phyloP scores from a whole-genome alignment of 2,888 invertebrate species.

The Linyphia triangularis region DNA sequence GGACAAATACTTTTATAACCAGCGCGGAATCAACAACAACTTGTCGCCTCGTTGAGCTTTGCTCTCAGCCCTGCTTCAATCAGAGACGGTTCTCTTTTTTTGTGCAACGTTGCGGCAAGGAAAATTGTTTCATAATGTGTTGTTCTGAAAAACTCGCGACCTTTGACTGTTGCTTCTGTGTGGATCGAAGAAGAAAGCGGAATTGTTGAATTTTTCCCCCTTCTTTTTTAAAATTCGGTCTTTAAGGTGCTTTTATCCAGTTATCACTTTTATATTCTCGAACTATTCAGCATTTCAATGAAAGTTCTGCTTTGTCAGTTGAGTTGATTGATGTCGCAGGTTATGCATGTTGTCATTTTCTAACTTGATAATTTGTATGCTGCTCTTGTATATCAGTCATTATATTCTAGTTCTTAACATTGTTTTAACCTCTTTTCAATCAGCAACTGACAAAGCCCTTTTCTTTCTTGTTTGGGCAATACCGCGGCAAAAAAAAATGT shows the following conservation, averaged over 20 bases:
- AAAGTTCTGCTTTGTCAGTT: no score
- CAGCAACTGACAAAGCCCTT: no score
- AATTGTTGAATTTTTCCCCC: background rate
- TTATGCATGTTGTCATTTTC: no score
- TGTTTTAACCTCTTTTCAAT: no score
- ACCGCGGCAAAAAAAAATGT: constrained; percentile 20
- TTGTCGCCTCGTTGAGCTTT: constrained; percentile 58
- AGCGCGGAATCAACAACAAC: constrained; percentile 68
- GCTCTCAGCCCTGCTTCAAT: background rate
- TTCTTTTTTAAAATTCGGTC: background rate
- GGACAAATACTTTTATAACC: constrained; percentile 43
- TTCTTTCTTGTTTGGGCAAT: background rate
- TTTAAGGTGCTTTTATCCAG: background rate
- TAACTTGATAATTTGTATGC: no score
- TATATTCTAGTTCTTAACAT: no score
- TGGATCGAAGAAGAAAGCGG: background rate
- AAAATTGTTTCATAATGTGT: constrained; percentile 61
- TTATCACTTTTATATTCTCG: background rate
- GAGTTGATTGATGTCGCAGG: no score
- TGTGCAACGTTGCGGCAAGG: constrained; percentile 18
- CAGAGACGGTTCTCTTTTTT: background rate
- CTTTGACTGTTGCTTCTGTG: constrained; percentile 31
- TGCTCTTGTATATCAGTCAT: no score
- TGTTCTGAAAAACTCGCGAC: constrained; percentile 27
- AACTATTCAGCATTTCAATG: no score